These are phyloP conservation scores for Agelas oroides DNA, from an alignment of 37 sponge, comb jelly and placozoan genomes.

Conservation along the genomic window DNA sequence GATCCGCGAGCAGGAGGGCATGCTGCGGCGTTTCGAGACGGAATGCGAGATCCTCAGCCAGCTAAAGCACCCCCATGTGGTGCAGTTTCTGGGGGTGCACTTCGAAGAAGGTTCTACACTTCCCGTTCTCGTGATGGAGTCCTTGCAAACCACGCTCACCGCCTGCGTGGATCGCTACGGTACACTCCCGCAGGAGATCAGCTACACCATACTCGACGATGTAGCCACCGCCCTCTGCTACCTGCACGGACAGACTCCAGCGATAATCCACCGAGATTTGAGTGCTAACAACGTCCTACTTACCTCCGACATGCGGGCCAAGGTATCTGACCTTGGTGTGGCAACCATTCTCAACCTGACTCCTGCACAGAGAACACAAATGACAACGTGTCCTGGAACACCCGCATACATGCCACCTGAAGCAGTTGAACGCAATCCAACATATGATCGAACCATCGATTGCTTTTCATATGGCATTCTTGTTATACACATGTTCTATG, in stretches of 20 bases:
- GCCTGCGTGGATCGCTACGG: neutral
- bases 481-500: neutral
- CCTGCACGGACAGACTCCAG: conserved; percentile 25
- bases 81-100: conserved; percentile 6
- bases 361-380: neutral
- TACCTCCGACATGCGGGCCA: conserved; percentile 30
- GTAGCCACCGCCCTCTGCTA: conserved; percentile 43
- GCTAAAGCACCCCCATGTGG: conserved; percentile 1
- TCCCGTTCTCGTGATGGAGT: conserved; percentile 37
- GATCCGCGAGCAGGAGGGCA: neutral
- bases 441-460: neutral
- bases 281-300: conserved; percentile 57
- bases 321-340: conserved; percentile 45
- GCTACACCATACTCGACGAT: conserved; percentile 32
- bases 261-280: conserved; percentile 53
- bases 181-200: conserved; percentile 17
- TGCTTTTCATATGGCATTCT: conserved; percentile 4
- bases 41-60: neutral
- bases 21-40: neutral
- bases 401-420: conserved; percentile 11
- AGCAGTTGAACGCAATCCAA: neutral
- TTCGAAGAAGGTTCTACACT: neutral
- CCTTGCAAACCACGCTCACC: conserved; percentile 4
- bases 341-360: conserved; percentile 7
- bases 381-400: conserved; percentile 3